Evolutionary conservation across 1,140 invertebrate species (phyloP).

Genomic region (Grapholita molesta): DNA sequence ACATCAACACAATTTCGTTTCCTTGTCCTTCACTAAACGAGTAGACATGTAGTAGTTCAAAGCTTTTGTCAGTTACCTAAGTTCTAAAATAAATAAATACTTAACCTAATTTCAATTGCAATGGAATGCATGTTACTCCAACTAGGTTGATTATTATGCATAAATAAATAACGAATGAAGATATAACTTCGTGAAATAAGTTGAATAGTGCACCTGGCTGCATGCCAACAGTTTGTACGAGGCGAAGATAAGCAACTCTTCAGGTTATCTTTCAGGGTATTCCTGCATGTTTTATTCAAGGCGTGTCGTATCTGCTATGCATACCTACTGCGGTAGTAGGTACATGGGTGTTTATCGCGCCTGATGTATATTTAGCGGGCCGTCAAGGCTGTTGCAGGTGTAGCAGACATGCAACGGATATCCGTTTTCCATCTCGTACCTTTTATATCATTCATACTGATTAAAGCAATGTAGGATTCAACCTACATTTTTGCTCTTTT

Average conservation of each 20-base stretch:
- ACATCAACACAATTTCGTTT: too few species aligned
- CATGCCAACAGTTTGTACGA: background rate
- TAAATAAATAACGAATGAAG: background rate
- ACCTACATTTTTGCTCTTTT: too few species aligned
- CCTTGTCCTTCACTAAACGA: too few species aligned
- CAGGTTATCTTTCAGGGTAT: background rate
- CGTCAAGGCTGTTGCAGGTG: background rate
- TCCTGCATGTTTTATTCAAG: background rate
- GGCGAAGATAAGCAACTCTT: background rate
- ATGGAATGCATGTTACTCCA: background rate
- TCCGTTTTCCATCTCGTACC: background rate
- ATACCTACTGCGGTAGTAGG: too few species aligned
- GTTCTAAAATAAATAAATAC: too few species aligned
- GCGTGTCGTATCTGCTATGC: background rate
- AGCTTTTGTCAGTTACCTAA: too few species aligned
- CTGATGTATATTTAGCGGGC: background rate
- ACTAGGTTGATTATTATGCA: background rate
- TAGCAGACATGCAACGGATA: background rate
- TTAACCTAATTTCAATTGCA: too few species aligned
- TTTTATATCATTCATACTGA: background rate
- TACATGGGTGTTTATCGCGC: background rate
- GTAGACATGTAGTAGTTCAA: too few species aligned
- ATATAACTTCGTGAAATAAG: background rate
- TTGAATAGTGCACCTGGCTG: background rate
- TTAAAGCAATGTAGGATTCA: too few species aligned